phyloP scores from a whole-genome alignment of 2,113 vertebrate species.

The Peromyscus leucopus region DNA sequence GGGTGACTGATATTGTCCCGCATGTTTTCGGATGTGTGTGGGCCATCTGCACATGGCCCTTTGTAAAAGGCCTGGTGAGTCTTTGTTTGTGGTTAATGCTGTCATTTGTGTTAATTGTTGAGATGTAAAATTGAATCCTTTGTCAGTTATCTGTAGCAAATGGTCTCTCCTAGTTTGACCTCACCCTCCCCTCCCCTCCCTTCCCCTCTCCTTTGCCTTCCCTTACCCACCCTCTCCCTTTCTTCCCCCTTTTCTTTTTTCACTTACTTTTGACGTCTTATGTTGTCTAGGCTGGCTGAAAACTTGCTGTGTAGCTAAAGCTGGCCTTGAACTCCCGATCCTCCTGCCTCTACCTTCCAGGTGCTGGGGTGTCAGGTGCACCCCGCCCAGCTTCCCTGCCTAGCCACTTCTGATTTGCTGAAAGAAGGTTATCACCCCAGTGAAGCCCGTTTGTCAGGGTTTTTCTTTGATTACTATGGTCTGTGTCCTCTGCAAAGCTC shows the following conservation, averaged over 20 bases:
- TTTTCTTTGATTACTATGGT: background rate
- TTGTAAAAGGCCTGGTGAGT: background rate
- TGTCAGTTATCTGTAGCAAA: background rate
- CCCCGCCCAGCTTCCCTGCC: background rate
- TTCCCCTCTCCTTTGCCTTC: no score
- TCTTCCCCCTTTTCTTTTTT: background rate
- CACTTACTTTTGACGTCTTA: background rate
- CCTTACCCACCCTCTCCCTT: background rate
- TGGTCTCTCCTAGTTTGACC: background rate
- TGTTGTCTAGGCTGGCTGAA: background rate
- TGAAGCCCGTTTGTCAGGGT: background rate
- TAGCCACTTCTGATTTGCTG: background rate
- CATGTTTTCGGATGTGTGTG: background rate
- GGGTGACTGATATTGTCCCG: background rate
- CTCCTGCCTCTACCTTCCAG: background rate
- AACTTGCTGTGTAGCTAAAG: background rate
- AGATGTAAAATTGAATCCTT: background rate
- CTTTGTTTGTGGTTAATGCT: background rate
- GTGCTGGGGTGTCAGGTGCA: background rate
- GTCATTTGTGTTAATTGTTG: background rate
- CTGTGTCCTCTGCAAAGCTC: background rate
- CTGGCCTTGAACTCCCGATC: background rate
- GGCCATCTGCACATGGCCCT: background rate
- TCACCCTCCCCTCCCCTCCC: rapidly evolving
- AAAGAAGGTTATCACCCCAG: background rate